Conservation (phyloP, 2,113 vertebrate species). For the Equus przewalskii region DNA sequence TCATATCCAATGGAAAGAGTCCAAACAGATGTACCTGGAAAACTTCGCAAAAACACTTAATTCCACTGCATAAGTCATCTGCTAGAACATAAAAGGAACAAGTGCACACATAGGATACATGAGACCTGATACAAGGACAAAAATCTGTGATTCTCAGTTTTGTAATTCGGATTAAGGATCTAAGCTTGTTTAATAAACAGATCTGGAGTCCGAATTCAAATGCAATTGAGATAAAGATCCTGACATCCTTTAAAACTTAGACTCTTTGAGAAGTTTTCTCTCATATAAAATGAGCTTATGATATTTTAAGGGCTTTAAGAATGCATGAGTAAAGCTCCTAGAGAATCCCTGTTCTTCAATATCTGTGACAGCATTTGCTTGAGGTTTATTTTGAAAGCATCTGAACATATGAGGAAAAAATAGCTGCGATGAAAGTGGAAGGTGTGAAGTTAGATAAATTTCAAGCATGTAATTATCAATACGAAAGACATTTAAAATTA, state of each 20-base stretch:
- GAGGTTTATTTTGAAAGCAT: background rate
- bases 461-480: background rate
- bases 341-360: background rate
- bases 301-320: background rate
- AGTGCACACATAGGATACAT: fast-evolving
- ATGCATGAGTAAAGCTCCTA: background rate
- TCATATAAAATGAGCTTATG: background rate
- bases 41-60: background rate
- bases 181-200: background rate
- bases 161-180: background rate
- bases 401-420: background rate
- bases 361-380: background rate
- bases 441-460: background rate
- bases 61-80: background rate
- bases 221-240: background rate
- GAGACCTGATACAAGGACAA: background rate
- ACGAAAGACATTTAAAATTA: background rate
- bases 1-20: background rate
- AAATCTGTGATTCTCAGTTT: background rate
- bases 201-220: background rate
- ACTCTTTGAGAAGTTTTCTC: background rate
- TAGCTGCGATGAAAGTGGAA: background rate
- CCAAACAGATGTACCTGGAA: background rate
- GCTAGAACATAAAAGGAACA: background rate
- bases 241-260: background rate